Evolutionary conservation across 1,140 invertebrate species (phyloP).

Genomic region (Procambarus clarkii): DNA sequence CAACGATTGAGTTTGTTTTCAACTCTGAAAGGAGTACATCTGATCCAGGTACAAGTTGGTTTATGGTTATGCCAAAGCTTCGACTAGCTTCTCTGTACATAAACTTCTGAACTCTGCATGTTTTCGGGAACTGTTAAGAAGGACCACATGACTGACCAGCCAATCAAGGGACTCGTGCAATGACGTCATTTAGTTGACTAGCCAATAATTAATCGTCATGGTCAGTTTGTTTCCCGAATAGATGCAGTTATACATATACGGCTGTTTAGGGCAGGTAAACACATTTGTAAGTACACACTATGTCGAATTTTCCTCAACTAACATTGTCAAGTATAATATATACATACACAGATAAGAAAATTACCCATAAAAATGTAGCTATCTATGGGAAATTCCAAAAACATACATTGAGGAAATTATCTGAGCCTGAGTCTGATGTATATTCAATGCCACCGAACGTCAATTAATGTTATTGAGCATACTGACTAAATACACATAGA

Average conservation of each 20-base stretch:
- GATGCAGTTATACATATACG: background rate
- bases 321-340: too few species aligned
- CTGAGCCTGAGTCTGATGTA: too few species aligned
- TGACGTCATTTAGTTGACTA: background rate
- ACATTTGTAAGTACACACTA: background rate
- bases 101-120: background rate
- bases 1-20: background rate
- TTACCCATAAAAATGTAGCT: too few species aligned
- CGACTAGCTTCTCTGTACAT: background rate
- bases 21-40: background rate
- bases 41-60: background rate
- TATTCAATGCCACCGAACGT: too few species aligned
- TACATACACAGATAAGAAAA: too few species aligned
- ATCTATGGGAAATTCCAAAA: too few species aligned
- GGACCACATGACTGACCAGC: too few species aligned
- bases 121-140: background rate
- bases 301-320: too few species aligned
- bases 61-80: constrained; percentile 5
- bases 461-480: too few species aligned
- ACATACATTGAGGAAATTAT: background rate
- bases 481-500: too few species aligned
- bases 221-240: background rate
- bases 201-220: background rate
- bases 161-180: too few species aligned
- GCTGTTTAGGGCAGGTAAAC: constrained; percentile 3